Evolutionary conservation across 2,797 vertebrate species (phyloP).

Genomic region (Kryptolebias ocellatus): DNA sequence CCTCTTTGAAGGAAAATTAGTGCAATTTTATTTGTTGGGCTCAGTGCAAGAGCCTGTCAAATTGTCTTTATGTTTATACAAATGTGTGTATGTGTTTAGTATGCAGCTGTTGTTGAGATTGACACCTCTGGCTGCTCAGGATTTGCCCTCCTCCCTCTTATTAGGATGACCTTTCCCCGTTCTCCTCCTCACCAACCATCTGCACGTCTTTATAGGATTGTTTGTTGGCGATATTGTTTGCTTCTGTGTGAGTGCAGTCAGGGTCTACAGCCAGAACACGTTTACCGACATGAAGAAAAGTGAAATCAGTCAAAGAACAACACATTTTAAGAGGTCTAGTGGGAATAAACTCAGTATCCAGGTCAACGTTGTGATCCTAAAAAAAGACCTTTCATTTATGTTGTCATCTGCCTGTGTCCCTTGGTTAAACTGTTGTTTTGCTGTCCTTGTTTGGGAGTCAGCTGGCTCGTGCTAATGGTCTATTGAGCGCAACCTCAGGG

Average conservation of each 20-base stretch:
- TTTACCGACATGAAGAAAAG: neutral
- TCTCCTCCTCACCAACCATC: constrained; percentile 66
- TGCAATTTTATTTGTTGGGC: constrained; percentile 46
- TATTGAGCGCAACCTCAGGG: constrained; percentile 52
- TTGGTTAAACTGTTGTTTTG: neutral
- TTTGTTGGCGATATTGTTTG: constrained; percentile 11
- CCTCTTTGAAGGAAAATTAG: constrained; percentile 63
- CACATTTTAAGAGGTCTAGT: neutral
- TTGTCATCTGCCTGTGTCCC: neutral
- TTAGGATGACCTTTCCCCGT: constrained; percentile 43
- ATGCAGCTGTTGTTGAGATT: constrained; percentile 74
- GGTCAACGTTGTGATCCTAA: neutral
- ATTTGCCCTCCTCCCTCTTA: constrained; percentile 59
- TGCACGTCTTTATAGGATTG: constrained; percentile 56
- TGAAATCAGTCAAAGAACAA: no score
- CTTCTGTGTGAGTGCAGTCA: neutral
- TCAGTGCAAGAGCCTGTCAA: constrained; percentile 13
- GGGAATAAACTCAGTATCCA: neutral
- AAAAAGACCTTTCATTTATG: neutral
- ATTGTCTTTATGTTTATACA: constrained; percentile 4
- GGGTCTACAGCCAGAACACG: neutral
- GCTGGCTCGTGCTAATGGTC: constrained; percentile 55
- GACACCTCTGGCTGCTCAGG: constrained; percentile 61
- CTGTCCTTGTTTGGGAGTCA: constrained; percentile 38
- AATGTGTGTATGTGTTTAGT: constrained; percentile 38